phyloP scores from a whole-genome alignment of 2,113 vertebrate genomes.

The Podarcis muralis region DNA sequence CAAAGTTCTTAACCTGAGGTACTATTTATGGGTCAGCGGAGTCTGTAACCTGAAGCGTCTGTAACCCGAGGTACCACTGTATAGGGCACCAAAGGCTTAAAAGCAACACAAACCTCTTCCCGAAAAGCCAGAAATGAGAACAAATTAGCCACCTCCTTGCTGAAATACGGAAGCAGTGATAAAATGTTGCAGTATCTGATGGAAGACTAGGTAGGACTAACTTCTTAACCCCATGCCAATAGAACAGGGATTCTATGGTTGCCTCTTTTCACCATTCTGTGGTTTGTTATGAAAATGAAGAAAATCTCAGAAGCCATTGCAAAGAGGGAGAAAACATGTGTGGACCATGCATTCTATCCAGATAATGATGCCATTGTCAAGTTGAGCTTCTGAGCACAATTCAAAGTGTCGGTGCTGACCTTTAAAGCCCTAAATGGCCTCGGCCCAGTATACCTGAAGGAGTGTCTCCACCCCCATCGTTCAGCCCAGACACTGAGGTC shows the following conservation, averaged over 20 bases:
- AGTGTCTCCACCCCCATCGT: too few relatives aligned
- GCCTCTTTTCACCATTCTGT: not conserved
- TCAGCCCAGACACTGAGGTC: too few relatives aligned
- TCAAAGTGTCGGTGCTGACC: too few relatives aligned
- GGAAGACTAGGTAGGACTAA: not conserved
- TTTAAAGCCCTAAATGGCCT: too few relatives aligned
- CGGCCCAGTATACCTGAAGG: too few relatives aligned
- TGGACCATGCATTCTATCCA: not conserved
- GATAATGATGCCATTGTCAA: not conserved
- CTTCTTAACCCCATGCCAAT: not conserved
- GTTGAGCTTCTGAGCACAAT: too few relatives aligned
- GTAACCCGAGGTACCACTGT: too few relatives aligned
- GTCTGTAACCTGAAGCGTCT: too few relatives aligned
- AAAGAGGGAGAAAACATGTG: not conserved
- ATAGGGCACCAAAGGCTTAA: not conserved
- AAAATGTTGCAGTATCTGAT: not conserved
- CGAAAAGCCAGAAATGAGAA: not conserved
- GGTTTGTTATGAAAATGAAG: not conserved
- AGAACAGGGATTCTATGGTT: too few relatives aligned
- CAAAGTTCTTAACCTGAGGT: too few relatives aligned
- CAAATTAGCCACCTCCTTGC: constrained; percentile 3
- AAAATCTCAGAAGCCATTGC: not conserved
- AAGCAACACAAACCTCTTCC: too few relatives aligned
- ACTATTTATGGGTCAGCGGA: too few relatives aligned
- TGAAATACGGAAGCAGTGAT: not conserved